A percentile compares a stretch with the other conserved stretches of the same genome.
Evolutionary conservation across 53 echinoderm and acorn worm genomes (phyloP).

Genomic region (Stichopus horrens): DNA sequence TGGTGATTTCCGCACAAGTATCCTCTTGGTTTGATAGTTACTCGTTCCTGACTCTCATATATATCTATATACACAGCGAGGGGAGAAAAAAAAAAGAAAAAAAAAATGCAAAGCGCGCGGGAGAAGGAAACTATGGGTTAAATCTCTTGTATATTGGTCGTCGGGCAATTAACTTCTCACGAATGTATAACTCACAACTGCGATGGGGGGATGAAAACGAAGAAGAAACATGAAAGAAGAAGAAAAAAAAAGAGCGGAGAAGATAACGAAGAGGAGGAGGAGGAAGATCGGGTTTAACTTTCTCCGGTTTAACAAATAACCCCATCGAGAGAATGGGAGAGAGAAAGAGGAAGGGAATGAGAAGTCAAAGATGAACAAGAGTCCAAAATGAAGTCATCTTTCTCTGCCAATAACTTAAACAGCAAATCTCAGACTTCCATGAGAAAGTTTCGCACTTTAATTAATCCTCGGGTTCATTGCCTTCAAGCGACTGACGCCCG

Average conservation of each 20-base stretch:
- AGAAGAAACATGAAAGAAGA: not conserved
- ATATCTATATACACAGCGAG: not conserved
- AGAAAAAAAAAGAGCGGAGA: no score
- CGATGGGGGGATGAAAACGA: not conserved
- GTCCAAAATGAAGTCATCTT: slow-evolving; percentile 9
- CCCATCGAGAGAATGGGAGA: not conserved
- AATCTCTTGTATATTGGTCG: not conserved
- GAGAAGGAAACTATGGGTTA: not conserved
- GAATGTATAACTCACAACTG: not conserved
- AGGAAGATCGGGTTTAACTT: slow-evolving; percentile 28
- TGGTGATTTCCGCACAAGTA: not conserved
- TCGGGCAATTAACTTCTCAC: slow-evolving; percentile 33
- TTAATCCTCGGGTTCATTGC: slow-evolving; percentile 41
- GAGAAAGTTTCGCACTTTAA: slow-evolving; percentile 34
- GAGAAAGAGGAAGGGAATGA: not conserved
- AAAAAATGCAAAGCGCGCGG: not conserved
- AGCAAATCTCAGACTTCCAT: not conserved
- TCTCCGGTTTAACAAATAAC: slow-evolving; percentile 23
- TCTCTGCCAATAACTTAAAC: slow-evolving; percentile 37
- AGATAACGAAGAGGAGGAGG: not conserved
- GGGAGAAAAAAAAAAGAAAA: no score
- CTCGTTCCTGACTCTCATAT: not conserved
- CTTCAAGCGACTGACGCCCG: slow-evolving; percentile 8
- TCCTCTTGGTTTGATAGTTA: not conserved
- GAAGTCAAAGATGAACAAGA: not conserved